Evolutionary conservation across 53 echinoderm and acorn worm species (phyloP).

Genomic region (Arbacia lixula): DNA sequence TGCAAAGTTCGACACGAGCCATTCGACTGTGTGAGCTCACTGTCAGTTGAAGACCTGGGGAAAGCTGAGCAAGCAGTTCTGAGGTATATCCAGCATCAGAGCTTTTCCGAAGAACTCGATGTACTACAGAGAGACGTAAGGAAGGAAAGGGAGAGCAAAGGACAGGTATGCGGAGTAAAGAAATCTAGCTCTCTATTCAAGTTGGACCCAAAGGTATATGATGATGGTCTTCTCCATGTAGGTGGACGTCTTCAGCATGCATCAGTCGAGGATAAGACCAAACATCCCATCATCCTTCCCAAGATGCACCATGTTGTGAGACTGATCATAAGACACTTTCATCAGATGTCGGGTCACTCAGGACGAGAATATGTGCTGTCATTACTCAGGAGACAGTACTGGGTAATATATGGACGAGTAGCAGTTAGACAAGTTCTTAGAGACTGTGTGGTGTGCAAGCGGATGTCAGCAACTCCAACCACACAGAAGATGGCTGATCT

Average conservation of each 20-base stretch:
- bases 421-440: constrained; percentile 51
- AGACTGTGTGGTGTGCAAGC: constrained; percentile 52
- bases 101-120: constrained; percentile 52
- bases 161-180: constrained; percentile 5
- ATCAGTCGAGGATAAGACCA: constrained; percentile 29
- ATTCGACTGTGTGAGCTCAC: constrained; percentile 12
- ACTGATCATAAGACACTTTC: constrained; percentile 53
- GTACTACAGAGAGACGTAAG: neutral
- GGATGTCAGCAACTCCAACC: neutral
- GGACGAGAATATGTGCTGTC: constrained; percentile 56
- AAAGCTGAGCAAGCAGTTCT: constrained; percentile 52
- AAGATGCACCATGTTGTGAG: constrained; percentile 57
- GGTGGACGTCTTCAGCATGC: constrained; percentile 63
- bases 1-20: neutral
- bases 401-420: constrained; percentile 58
- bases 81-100: constrained; percentile 54
- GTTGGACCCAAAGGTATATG: constrained; percentile 53
- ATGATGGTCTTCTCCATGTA: constrained; percentile 54
- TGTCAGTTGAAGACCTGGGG: constrained; percentile 57
- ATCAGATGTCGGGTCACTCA: constrained; percentile 41
- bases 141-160: constrained; percentile 7
- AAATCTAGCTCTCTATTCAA: constrained; percentile 42
- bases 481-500: constrained; percentile 69
- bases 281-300: constrained; percentile 54
- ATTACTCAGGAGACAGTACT: constrained; percentile 48